A percentile compares a stretch with the other conserved stretches of the same genome.
Evolutionary conservation across 2,888 invertebrate genomes (phyloP).

Genomic region (Parnassius mnemosyne): DNA sequence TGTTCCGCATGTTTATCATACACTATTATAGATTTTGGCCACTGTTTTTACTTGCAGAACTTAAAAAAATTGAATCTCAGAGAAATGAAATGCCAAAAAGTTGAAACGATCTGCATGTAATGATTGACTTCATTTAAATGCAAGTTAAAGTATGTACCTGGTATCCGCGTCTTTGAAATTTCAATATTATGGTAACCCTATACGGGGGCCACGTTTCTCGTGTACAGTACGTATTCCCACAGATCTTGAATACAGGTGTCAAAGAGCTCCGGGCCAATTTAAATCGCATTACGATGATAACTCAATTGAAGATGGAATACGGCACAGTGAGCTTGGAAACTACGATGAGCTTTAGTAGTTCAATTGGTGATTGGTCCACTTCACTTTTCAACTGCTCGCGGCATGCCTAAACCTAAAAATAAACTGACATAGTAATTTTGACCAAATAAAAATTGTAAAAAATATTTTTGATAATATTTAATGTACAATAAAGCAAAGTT

Average conservation of each 20-base stretch:
- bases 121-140: too few relatives aligned
- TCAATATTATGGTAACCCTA: slow-evolving; percentile 11
- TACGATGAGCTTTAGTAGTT: slow-evolving; percentile 31
- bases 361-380: slow-evolving; percentile 26
- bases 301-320: slow-evolving; percentile 61
- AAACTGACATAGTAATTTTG: neutral
- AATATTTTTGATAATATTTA: too few relatives aligned
- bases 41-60: too few relatives aligned
- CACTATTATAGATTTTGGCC: too few relatives aligned
- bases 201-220: slow-evolving; percentile 37
- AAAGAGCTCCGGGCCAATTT: slow-evolving; percentile 63
- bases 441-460: neutral
- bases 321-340: slow-evolving; percentile 39
- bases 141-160: too few relatives aligned
- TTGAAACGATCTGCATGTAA: too few relatives aligned
- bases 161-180: too few relatives aligned
- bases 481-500: too few relatives aligned
- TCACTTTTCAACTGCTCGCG: slow-evolving; percentile 15
- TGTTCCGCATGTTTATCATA: too few relatives aligned
- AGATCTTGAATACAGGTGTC: slow-evolving; percentile 57
- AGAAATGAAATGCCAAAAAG: too few relatives aligned
- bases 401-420: slow-evolving; percentile 17
- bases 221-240: slow-evolving; percentile 50
- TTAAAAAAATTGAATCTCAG: too few relatives aligned
- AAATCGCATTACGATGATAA: slow-evolving; percentile 75